phyloP scores from a whole-genome alignment of 2,113 vertebrate genomes.

The Alligator sinensis region DNA sequence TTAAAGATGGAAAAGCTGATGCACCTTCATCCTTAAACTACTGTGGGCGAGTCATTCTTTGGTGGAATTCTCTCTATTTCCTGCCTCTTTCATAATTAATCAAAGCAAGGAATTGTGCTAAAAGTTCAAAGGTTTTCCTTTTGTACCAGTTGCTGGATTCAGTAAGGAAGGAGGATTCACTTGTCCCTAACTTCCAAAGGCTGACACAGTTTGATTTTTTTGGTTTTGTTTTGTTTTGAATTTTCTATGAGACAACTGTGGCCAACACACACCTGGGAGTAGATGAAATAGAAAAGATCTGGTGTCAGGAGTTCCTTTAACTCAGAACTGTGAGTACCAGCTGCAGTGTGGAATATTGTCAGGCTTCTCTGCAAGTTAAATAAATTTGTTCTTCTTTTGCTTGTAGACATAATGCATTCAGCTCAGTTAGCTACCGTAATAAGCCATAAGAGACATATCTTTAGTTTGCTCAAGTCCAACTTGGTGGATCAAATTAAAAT shows the following conservation, averaged over 20 bases:
- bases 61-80: slow-evolving; percentile 34
- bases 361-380: slow-evolving; percentile 20
- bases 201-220: neutral
- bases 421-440: neutral
- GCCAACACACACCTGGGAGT: neutral
- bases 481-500: slow-evolving; percentile 20
- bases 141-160: neutral
- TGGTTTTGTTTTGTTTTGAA: neutral
- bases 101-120: slow-evolving; percentile 5
- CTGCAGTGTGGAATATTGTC: neutral
- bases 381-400: slow-evolving; percentile 27
- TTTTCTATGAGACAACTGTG: neutral
- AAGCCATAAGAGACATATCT: neutral
- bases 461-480: neutral
- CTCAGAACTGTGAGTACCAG: neutral
- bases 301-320: slow-evolving; percentile 1
- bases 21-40: slow-evolving; percentile 2
- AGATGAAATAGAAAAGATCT: neutral
- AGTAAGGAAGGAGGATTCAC: neutral
- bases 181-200: neutral
- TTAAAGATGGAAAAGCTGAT: neutral
- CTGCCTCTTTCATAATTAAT: slow-evolving; percentile 43
- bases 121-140: neutral
- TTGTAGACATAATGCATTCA: neutral
- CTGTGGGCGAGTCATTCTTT: slow-evolving; percentile 14